Evolutionary conservation across 2,888 invertebrate genomes (phyloP).

Genomic region (Melieria picta): DNA sequence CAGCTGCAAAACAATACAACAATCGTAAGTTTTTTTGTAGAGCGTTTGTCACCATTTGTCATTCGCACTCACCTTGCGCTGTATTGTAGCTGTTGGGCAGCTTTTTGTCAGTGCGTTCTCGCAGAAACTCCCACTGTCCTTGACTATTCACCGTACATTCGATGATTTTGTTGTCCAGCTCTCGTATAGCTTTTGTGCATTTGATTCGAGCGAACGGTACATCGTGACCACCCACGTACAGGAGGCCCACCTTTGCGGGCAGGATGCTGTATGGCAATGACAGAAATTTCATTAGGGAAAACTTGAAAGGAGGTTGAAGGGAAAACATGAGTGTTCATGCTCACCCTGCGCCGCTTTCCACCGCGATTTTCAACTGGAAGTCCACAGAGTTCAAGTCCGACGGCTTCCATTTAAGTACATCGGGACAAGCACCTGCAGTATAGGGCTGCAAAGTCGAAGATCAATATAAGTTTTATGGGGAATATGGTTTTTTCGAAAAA

Average conservation of each 20-base stretch:
- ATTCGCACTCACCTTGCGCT: conserved; percentile 67
- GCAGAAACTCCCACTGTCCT: conserved; percentile 90
- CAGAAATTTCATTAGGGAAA: conserved; percentile 7
- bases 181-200: conserved; percentile 79
- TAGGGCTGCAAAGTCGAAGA: conserved; percentile 74
- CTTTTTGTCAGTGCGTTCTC: conserved; percentile 96
- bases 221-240: conserved; percentile 81
- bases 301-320: background rate
- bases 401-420: conserved; percentile 98
- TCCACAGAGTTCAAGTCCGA: conserved; percentile 94
- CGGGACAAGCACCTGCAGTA: conserved; percentile 80
- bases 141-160: conserved; percentile 87
- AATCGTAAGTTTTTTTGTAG: background rate
- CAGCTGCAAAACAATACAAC: conserved; percentile 71
- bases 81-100: conserved; percentile 91
- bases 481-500: background rate
- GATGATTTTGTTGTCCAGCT: conserved; percentile 91
- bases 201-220: conserved; percentile 79
- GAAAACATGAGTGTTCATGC: conserved; percentile 44
- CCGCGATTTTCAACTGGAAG: conserved; percentile 86
- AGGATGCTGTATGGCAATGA: conserved; percentile 70
- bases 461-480: background rate
- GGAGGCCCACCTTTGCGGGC: conserved; percentile 74
- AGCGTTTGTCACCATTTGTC: background rate
- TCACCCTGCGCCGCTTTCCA: conserved; percentile 78